A percentile compares a stretch with the other conserved stretches of the same genome.
Evolutionary conservation across 2,888 invertebrate genomes (phyloP).

Genomic region (Pheosia gnoma): DNA sequence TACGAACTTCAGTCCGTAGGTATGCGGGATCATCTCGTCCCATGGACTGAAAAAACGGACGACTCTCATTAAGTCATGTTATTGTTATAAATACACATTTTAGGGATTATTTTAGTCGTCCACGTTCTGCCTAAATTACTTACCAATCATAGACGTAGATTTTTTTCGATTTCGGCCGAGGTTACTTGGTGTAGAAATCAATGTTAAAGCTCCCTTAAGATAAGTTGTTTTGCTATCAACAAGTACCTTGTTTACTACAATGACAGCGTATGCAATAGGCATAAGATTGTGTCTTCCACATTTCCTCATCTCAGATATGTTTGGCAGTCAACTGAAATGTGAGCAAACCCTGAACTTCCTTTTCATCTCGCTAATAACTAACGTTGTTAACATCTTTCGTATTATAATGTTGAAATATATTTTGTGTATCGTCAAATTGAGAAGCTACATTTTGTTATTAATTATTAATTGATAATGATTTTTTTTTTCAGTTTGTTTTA

Average conservation of each 20-base stretch:
- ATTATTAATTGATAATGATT: too few species aligned
- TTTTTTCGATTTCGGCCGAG: too few species aligned
- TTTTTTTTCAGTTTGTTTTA: too few species aligned
- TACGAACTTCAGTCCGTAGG: constrained; percentile 1
- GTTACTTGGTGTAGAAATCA: too few species aligned
- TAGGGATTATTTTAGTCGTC: too few species aligned
- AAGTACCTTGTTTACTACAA: constrained; percentile 8
- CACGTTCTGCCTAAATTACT: too few species aligned
- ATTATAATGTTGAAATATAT: neutral
- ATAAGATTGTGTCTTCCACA: constrained; percentile 26
- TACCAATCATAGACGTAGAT: too few species aligned
- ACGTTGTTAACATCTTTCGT: neutral
- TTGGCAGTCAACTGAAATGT: constrained; percentile 35
- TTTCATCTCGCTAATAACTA: neutral
- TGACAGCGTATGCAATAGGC: constrained; percentile 18
- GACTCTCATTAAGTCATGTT: neutral
- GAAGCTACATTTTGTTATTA: neutral
- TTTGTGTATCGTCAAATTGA: too few species aligned
- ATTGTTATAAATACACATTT: neutral
- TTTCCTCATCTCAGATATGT: constrained; percentile 17
- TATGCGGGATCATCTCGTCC: constrained; percentile 5
- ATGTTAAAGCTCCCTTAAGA: too few species aligned
- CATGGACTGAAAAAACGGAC: constrained; percentile 27
- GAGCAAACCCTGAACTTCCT: constrained; percentile 23
- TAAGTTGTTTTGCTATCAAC: neutral